Percentiles rank a stretch among this genome's conserved stretches.
Conservation (phyloP, 2,888 invertebrate species). For the Drosophila rellima region DNA sequence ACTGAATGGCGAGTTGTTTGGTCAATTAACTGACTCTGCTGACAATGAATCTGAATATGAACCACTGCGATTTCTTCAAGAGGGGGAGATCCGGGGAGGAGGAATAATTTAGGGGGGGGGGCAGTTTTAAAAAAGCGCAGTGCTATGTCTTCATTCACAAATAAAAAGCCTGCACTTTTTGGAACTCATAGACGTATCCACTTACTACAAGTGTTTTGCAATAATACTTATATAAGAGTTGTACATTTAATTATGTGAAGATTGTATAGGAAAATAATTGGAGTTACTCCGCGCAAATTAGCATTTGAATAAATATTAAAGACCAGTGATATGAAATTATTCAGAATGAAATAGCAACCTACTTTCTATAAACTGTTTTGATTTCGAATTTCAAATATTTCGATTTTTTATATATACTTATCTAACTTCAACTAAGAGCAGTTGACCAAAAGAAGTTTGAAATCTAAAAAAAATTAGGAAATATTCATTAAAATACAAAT, state of each 20-base stretch:
- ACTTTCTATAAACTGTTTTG: no score
- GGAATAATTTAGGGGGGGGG: background rate
- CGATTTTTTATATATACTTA: no score
- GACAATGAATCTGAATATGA: constrained; percentile 44
- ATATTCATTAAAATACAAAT: no score
- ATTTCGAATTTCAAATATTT: no score
- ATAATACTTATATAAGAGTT: background rate
- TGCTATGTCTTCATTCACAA: constrained; percentile 68
- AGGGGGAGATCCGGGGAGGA: no score
- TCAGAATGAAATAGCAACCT: no score
- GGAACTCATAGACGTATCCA: background rate
- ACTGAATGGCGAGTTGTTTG: constrained; percentile 48
- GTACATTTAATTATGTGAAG: background rate
- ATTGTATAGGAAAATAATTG: background rate
- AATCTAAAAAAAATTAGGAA: no score
- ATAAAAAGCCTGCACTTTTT: constrained; percentile 38
- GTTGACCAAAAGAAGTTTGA: no score
- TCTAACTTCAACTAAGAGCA: no score
- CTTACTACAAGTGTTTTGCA: background rate
- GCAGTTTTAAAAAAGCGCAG: constrained; percentile 42
- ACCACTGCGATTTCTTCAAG: background rate
- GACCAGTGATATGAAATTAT: no score
- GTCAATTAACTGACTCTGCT: constrained; percentile 71
- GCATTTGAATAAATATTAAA: no score
- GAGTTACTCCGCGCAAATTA: background rate